Base-by-base conservation (phyloP, 2,888 invertebrate species). In the Colostygia pectinataria region DNA sequence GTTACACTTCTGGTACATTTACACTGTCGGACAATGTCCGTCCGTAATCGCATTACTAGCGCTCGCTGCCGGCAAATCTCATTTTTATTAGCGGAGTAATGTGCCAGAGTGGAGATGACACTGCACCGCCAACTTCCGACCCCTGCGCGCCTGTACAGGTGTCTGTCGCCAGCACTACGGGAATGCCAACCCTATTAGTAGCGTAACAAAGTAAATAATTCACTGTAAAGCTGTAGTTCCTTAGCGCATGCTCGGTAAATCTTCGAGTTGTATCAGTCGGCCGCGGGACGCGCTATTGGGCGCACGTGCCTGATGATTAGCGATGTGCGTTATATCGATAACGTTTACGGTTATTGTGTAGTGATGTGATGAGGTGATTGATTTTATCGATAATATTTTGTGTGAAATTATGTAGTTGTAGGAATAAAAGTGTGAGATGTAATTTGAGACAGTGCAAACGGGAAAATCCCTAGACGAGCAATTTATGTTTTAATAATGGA, bases 41-140 rank as follows among this genome's bases (percentile, higher is more conserved):
- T 36, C 43, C 32, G 47, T 58, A 52, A 60, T 53, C 56, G 57
- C 54, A 54, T 25, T 57, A 38, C 52, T 23, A 34, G 43, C 42
- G 45, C 39, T 55, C 60, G 51, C 46, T 54, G 50, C 61, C 64
- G 68, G 75, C 77, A 80, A 87, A 87, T 86, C 83, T 79, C 80
- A 80, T 83, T 87, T 84, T 83, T 86, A 87, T 83, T 82, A 80
- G 80, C 76, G 83, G 80, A 84, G 80, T 79, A 77, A 80, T 76
- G 84, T 83, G 81, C 81, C 78, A 75, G 76, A 83, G 85, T 85
- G 83, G 85, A 83, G 88, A 85, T 87, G 87, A 88, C 88, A 85
- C 80, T 89, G 89, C 88, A 88, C 80, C 82, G 77, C 77, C 75
- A 77, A 84, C 85, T 87, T 87, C 86, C 87, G 81, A 83, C 80